A percentile compares a stretch with the other conserved stretches of the same genome.
Evolutionary conservation across 2,113 vertebrate species (phyloP).

Genomic region (Onychostruthus taczanowskii): DNA sequence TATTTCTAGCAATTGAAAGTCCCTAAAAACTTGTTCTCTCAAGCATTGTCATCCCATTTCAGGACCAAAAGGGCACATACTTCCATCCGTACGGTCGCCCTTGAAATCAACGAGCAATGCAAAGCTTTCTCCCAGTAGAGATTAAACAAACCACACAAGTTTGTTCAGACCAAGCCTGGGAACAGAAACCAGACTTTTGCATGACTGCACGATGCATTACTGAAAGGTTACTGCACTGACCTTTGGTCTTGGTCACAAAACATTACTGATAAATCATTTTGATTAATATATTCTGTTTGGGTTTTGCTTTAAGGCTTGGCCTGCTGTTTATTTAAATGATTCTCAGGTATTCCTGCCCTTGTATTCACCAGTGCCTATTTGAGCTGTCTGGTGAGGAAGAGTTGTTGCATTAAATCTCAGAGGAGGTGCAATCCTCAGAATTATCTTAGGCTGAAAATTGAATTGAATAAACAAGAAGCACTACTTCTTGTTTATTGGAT

Average conservation of each 20-base stretch:
- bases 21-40: not conserved
- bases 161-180: slow-evolving; percentile 8
- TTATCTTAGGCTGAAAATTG: not conserved
- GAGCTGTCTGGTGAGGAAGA: not conserved
- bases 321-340: not conserved
- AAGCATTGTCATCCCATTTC: not conserved
- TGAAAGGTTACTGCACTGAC: not conserved
- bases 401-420: not conserved
- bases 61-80: not conserved
- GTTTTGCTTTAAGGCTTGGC: not conserved
- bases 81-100: not conserved
- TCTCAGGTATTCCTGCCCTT: not conserved
- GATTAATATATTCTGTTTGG: not conserved
- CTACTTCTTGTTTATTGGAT: not conserved
- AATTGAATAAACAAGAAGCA: not conserved
- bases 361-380: not conserved
- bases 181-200: slow-evolving; percentile 29
- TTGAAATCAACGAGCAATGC: not conserved
- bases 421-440: not conserved
- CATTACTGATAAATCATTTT: not conserved
- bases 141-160: not conserved
- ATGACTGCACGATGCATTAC: not conserved
- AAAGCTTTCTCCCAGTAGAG: not conserved
- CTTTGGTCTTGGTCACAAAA: not conserved
- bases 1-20: not conserved